These are phyloP conservation scores for Alcis repandata DNA, from an alignment of 2,888 invertebrate genomes.

Conservation along the genomic window DNA sequence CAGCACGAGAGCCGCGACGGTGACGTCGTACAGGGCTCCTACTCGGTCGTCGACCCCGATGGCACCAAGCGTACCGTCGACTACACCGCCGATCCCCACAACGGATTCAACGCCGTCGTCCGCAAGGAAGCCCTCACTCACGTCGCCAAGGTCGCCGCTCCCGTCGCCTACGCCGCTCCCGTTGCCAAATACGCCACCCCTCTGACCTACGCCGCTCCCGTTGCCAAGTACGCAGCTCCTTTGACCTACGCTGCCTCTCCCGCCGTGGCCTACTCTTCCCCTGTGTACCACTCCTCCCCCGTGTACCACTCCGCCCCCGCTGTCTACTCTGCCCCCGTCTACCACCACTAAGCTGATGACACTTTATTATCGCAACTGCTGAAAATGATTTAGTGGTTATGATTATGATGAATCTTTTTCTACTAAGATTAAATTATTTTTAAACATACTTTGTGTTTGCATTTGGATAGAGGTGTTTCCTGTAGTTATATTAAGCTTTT, in stretches of 20 bases:
- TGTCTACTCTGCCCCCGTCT: constrained; percentile 63
- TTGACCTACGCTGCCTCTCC: neutral
- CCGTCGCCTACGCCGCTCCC: constrained; percentile 70
- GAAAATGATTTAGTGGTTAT: neutral
- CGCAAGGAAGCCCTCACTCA: constrained; percentile 71
- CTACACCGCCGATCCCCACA: constrained; percentile 79
- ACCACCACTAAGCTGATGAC: constrained; percentile 73
- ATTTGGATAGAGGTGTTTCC: too few relatives aligned
- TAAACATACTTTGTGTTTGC: neutral
- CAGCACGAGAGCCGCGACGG: constrained; percentile 81
- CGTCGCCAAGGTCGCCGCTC: constrained; percentile 61
- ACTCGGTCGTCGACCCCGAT: constrained; percentile 80
- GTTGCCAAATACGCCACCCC: constrained; percentile 76
- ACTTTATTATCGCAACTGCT: neutral
- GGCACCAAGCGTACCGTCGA: constrained; percentile 82
- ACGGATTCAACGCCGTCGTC: constrained; percentile 84
- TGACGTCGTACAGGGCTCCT: constrained; percentile 80
- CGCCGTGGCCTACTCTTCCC: neutral
- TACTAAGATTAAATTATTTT: constrained; percentile 18
- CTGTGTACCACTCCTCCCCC: constrained; percentile 43
- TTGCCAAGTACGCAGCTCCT: constrained; percentile 48
- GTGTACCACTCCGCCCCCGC: constrained; percentile 49
- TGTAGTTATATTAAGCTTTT: too few relatives aligned
- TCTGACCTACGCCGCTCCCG: constrained; percentile 51
- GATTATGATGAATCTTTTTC: neutral